Evolutionary conservation across 2,113 vertebrate genomes (phyloP).

Genomic region (Macrotus californicus): DNA sequence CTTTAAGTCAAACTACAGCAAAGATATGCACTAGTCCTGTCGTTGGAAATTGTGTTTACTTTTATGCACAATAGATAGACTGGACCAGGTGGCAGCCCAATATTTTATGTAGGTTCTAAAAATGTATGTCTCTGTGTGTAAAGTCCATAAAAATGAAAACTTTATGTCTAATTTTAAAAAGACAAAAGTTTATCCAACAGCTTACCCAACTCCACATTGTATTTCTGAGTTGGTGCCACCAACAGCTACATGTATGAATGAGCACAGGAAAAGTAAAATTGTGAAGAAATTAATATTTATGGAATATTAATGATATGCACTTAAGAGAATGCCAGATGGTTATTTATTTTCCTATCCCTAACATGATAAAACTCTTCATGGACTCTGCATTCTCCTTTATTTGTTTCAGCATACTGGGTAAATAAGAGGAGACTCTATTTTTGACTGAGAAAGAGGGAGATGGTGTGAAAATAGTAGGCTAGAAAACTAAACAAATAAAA

Average conservation of each 20-base stretch:
- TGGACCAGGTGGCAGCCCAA: neutral
- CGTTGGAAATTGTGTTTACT: neutral
- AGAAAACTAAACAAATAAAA: neutral
- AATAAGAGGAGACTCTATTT: neutral
- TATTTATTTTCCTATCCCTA: neutral
- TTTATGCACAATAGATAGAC: neutral
- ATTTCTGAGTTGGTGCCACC: neutral
- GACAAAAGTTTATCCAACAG: conserved; percentile 10
- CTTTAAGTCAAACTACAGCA: neutral
- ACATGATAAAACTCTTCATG: neutral
- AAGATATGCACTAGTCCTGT: neutral
- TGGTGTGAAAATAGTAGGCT: neutral
- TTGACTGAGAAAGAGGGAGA: neutral
- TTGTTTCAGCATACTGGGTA: neutral
- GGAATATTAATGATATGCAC: neutral
- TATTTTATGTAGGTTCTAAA: neutral
- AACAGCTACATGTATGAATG: conserved; percentile 14
- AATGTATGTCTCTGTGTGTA: neutral
- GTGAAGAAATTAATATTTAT: conserved; percentile 7
- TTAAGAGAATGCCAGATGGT: neutral
- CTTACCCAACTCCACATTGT: neutral
- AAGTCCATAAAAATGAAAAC: neutral
- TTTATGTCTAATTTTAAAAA: conserved; percentile 3
- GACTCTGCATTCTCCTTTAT: neutral
- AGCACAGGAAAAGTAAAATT: neutral